Evolutionary conservation across 2,113 vertebrate species (phyloP).

Genomic region (Albula goreensis): DNA sequence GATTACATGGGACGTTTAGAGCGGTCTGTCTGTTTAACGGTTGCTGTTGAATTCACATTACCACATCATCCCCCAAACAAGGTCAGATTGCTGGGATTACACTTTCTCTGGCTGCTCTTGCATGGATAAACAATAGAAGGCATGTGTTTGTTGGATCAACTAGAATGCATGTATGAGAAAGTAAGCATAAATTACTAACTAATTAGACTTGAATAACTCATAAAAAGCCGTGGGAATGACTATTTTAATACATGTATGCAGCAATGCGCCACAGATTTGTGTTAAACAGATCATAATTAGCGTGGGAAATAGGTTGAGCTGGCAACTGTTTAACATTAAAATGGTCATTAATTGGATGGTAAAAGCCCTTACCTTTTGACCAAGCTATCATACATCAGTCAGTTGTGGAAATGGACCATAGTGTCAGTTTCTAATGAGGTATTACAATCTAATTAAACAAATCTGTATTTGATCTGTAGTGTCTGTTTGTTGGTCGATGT

Average conservation of each 20-base stretch:
- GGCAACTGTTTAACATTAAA: conserved; percentile 47
- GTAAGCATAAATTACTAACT: conserved; percentile 68
- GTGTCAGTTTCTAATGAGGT: background rate
- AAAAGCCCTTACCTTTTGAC: conserved; percentile 60
- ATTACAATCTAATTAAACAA: background rate
- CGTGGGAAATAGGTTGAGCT: conserved; percentile 70
- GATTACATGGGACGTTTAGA: no score
- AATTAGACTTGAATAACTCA: conserved; percentile 69
- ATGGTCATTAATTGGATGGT: conserved; percentile 48
- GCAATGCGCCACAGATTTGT: conserved; percentile 33
- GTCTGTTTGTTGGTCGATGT: no score
- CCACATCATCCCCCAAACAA: conserved; percentile 59
- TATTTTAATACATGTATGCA: conserved; percentile 65
- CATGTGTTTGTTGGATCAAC: conserved; percentile 69
- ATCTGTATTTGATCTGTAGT: no score
- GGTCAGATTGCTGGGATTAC: conserved; percentile 56
- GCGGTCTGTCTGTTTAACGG: background rate
- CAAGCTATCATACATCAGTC: conserved; percentile 42
- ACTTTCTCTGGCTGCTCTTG: conserved; percentile 41
- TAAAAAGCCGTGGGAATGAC: conserved; percentile 64
- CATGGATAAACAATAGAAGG: conserved; percentile 64
- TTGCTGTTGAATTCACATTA: conserved; percentile 51
- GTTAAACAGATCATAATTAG: conserved; percentile 40
- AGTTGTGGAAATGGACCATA: background rate
- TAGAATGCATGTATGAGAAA: conserved; percentile 68